Evolutionary conservation across 2,113 vertebrate genomes (phyloP).

Genomic region (Paramormyrops kingsleyae): DNA sequence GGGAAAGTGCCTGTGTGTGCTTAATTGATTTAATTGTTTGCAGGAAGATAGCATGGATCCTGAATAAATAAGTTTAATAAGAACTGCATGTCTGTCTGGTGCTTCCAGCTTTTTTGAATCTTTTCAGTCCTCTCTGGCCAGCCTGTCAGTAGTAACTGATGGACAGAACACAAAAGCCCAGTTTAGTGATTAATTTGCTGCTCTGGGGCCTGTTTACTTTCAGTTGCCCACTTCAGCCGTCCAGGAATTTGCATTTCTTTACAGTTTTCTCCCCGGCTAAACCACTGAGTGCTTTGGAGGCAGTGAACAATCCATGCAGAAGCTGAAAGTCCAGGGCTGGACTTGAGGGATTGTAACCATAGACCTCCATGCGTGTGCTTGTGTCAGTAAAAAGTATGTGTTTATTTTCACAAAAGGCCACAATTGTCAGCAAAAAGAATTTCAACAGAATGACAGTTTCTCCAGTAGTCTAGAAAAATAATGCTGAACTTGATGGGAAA

Average conservation of each 20-base stretch:
- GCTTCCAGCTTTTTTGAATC: neutral
- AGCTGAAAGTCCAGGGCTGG: neutral
- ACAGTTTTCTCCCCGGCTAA: neutral
- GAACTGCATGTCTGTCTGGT: neutral
- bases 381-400: neutral
- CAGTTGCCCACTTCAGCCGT: neutral
- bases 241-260: constrained; percentile 11
- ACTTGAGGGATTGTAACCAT: neutral
- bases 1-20: neutral
- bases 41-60: neutral
- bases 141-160: neutral
- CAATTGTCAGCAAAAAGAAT: neutral
- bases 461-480: neutral
- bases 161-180: constrained; percentile 1
- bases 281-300: neutral
- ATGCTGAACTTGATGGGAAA: neutral
- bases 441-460: neutral
- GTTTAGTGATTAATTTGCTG: constrained; percentile 13
- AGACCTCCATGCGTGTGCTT: neutral
- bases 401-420: neutral
- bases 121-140: neutral
- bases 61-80: constrained; percentile 10
- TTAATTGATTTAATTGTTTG: constrained; percentile 28
- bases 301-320: neutral
- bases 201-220: constrained; percentile 12